A percentile compares a stretch with the other conserved stretches of the same genome.
Evolutionary conservation across 2,113 vertebrate species (phyloP).

Genomic region (Hydrochoerus hydrochaeris): DNA sequence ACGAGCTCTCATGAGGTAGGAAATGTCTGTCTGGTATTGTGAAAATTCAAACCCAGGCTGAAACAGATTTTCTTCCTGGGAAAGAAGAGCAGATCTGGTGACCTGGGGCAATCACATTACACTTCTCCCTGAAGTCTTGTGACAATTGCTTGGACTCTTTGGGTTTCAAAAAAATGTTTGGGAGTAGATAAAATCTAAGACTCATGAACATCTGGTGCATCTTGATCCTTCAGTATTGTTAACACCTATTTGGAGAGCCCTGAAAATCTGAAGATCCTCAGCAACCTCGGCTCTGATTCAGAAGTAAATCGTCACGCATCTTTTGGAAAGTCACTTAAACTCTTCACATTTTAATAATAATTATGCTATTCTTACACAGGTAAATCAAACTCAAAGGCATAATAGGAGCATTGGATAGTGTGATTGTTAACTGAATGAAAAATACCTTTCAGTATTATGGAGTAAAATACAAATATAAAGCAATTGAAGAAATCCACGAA

Average conservation of each 20-base stretch:
- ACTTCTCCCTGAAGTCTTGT: background rate
- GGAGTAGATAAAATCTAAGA: background rate
- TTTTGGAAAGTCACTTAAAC: background rate
- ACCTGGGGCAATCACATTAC: background rate
- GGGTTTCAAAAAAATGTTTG: background rate
- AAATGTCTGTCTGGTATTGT: background rate
- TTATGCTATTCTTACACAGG: background rate
- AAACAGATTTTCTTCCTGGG: background rate
- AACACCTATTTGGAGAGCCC: background rate
- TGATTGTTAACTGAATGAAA: background rate
- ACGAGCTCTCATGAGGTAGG: background rate
- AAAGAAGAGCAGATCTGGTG: background rate
- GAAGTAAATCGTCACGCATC: background rate
- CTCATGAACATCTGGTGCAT: background rate
- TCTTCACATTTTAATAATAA: background rate
- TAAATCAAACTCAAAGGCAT: background rate
- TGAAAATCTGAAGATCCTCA: background rate
- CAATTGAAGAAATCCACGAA: background rate
- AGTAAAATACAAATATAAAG: background rate
- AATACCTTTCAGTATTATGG: background rate
- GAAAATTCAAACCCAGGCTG: background rate
- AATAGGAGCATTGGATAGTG: background rate
- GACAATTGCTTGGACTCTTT: background rate
- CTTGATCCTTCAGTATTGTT: background rate
- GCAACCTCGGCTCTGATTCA: background rate